These are phyloP conservation scores for Heliconius ismenius DNA, from an alignment of 2,888 invertebrate species.

Conservation along the genomic window DNA sequence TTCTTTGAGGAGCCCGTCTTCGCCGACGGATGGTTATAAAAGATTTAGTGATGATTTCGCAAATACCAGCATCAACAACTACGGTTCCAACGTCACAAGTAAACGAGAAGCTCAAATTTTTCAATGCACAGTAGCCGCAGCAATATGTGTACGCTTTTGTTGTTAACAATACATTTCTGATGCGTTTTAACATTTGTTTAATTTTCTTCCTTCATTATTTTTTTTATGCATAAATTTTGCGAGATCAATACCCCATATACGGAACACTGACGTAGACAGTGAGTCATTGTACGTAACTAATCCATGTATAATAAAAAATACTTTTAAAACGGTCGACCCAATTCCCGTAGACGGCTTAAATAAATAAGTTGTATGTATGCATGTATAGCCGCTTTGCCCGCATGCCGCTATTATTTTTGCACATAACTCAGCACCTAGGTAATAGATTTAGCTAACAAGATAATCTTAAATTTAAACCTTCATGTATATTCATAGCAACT, in stretches of 20 bases:
- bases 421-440: slow-evolving; percentile 27
- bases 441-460: slow-evolving; percentile 12
- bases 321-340: slow-evolving; percentile 50
- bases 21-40: slow-evolving; percentile 84
- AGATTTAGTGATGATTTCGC: slow-evolving; percentile 84
- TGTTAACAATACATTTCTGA: slow-evolving; percentile 76
- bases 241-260: slow-evolving; percentile 56
- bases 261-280: slow-evolving; percentile 63
- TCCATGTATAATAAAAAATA: slow-evolving; percentile 52
- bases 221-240: slow-evolving; percentile 46
- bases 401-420: slow-evolving; percentile 43
- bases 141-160: slow-evolving; percentile 71
- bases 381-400: slow-evolving; percentile 42
- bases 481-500: not conserved
- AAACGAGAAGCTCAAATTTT: slow-evolving; percentile 74
- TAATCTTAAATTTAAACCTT: not conserved
- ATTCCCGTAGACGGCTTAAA: slow-evolving; percentile 46
- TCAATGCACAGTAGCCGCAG: slow-evolving; percentile 76
- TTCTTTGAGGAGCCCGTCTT: slow-evolving; percentile 81
- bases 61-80: slow-evolving; percentile 81
- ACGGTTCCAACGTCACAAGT: slow-evolving; percentile 84
- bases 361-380: slow-evolving; percentile 39
- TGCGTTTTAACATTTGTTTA: slow-evolving; percentile 73
- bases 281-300: slow-evolving; percentile 63
- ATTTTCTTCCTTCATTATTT: slow-evolving; percentile 60